These are phyloP conservation scores for Toxotes jaculatrix DNA, from an alignment of 2,113 vertebrate species.

Conservation along the genomic window DNA sequence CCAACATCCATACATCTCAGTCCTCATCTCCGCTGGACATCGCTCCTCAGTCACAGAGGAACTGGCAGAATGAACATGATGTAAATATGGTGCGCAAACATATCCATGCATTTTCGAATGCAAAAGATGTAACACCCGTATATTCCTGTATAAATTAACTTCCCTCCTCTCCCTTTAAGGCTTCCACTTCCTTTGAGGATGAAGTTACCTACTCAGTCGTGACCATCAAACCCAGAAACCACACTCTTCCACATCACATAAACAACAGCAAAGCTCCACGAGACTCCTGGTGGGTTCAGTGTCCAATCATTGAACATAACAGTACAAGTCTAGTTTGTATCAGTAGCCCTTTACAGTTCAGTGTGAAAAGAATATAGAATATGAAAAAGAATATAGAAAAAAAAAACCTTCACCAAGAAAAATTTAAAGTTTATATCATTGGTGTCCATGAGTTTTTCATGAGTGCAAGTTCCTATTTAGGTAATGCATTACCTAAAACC, in stretches of 20 bases:
- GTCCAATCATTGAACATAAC: background rate
- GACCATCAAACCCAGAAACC: conserved; percentile 42
- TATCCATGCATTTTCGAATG: background rate
- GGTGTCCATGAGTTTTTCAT: too few relatives aligned
- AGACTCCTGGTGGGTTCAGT: conserved; percentile 40
- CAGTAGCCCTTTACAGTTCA: background rate
- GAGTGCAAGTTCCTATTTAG: too few relatives aligned
- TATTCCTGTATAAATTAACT: background rate
- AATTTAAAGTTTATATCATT: too few relatives aligned
- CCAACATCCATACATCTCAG: conserved; percentile 22
- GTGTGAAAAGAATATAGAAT: too few relatives aligned
- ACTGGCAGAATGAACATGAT: background rate
- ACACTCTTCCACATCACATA: background rate
- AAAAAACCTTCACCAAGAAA: too few relatives aligned
- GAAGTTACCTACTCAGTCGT: conserved; percentile 65
- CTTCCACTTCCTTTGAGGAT: background rate
- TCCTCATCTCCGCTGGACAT: background rate
- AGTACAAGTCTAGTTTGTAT: background rate
- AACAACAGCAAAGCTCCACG: background rate
- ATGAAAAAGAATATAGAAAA: too few relatives aligned
- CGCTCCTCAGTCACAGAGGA: background rate
- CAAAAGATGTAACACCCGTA: background rate
- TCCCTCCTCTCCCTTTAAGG: conserved; percentile 40
- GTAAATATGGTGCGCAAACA: conserved; percentile 16
- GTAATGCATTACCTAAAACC: too few relatives aligned